Percentiles rank a stretch among this genome's conserved stretches.
These are phyloP conservation scores for Hyla sarda DNA, from an alignment of 2,113 vertebrate species.

Conservation along the genomic window DNA sequence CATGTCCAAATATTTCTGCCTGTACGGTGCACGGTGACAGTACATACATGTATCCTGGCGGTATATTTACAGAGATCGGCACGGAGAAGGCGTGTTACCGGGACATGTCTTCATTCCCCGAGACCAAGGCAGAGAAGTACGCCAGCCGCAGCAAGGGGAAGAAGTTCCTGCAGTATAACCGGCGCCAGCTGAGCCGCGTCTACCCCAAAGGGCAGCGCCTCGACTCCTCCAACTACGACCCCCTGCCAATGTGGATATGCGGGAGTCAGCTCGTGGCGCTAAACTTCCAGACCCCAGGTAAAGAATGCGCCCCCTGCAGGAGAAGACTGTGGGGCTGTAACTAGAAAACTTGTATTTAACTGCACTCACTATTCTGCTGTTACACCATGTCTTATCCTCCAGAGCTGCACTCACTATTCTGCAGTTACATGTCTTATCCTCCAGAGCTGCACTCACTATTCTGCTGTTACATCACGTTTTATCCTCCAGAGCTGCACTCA, in stretches of 20 bases:
- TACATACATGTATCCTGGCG: too few relatives aligned
- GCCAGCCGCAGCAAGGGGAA: conserved; percentile 73
- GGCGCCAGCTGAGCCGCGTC: conserved; percentile 79
- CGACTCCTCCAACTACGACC: conserved; percentile 84
- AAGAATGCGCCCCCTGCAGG: neutral
- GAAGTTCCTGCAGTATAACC: conserved; percentile 79
- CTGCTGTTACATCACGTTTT: too few relatives aligned
- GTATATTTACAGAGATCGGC: conserved; percentile 70
- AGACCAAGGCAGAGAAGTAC: conserved; percentile 79
- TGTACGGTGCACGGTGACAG: too few relatives aligned
- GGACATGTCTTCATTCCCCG: conserved; percentile 80
- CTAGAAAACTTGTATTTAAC: too few relatives aligned
- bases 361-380: too few relatives aligned
- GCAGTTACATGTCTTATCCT: too few relatives aligned
- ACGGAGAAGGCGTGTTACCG: conserved; percentile 74
- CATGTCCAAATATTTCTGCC: too few relatives aligned
- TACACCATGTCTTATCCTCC: too few relatives aligned
- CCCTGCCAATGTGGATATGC: conserved; percentile 81
- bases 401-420: too few relatives aligned
- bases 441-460: too few relatives aligned
- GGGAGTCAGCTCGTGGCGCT: conserved; percentile 81
- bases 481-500: too few relatives aligned
- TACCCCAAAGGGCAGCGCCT: conserved; percentile 81
- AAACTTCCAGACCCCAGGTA: conserved; percentile 84
- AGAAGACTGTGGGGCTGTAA: too few relatives aligned